A percentile compares a stretch with the other conserved stretches of the same genome.
These are phyloP conservation scores for Patella caerulea DNA, from an alignment of 2,888 invertebrate genomes.

Conservation along the genomic window DNA sequence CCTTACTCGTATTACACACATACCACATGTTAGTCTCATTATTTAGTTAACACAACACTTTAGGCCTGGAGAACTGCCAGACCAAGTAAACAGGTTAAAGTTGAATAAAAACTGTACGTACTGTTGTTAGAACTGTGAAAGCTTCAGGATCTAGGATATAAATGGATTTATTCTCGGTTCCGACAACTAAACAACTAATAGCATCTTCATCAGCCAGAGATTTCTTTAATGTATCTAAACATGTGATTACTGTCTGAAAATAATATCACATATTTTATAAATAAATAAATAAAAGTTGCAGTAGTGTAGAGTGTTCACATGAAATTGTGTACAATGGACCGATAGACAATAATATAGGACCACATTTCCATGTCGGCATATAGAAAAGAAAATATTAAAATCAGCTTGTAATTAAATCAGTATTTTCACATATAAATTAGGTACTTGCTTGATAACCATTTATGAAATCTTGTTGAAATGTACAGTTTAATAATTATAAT, in stretches of 20 bases:
- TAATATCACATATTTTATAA: neutral
- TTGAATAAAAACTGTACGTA: constrained; percentile 53
- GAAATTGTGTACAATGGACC: neutral
- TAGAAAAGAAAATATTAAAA: too few species aligned
- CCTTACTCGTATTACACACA: too few species aligned
- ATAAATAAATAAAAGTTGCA: neutral
- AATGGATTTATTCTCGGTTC: constrained; percentile 89
- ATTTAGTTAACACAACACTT: too few species aligned
- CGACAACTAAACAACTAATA: constrained; percentile 87
- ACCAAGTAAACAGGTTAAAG: neutral
- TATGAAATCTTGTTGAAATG: too few species aligned
- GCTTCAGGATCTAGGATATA: constrained; percentile 91
- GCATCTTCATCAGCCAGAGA: constrained; percentile 82
- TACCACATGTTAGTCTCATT: too few species aligned
- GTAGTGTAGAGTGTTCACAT: neutral
- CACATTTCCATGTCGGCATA: too few species aligned
- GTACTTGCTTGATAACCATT: too few species aligned
- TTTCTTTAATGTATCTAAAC: constrained; percentile 83
- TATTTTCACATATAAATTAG: too few species aligned
- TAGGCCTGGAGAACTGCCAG: neutral
- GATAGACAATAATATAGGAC: too few species aligned
- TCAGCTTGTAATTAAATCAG: too few species aligned
- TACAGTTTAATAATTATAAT: too few species aligned
- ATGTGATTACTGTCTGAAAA: constrained; percentile 80
- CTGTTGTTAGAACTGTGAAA: constrained; percentile 82